Conservation (phyloP, 2,888 invertebrate species). For the Marasmarcha lunaedactyla region DNA sequence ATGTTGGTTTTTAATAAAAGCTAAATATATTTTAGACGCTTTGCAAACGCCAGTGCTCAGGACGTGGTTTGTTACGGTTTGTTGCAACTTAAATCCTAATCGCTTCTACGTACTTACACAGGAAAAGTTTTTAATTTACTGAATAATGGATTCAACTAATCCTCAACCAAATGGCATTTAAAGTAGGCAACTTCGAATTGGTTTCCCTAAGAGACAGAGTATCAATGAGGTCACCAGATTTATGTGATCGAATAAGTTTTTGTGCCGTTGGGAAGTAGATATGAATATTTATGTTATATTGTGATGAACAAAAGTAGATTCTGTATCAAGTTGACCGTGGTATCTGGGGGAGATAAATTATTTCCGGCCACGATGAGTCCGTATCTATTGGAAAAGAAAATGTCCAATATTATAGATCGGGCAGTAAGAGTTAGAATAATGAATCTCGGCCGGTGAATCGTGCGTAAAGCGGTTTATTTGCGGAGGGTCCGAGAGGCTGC, state of each 20-base stretch:
- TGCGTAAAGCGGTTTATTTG: conserved; percentile 70
- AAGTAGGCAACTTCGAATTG: conserved; percentile 13
- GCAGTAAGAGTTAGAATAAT: conserved; percentile 60
- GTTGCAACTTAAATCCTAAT: too few relatives aligned
- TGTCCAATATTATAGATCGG: conserved; percentile 42
- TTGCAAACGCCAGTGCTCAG: conserved; percentile 10
- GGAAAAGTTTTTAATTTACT: conserved; percentile 20
- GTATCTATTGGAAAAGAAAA: conserved; percentile 26
- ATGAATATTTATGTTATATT: not conserved
- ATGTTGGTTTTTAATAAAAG: conserved; percentile 15
- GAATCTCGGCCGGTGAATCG: conserved; percentile 63
- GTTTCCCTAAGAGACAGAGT: too few relatives aligned
- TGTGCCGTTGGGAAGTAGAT: not conserved
- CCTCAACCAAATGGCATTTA: conserved; percentile 20
- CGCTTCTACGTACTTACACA: too few relatives aligned
- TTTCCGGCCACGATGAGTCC: not conserved
- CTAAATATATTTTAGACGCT: conserved; percentile 15
- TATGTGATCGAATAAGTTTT: not conserved
- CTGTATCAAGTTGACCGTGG: not conserved
- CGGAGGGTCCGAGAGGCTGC: conserved; percentile 53
- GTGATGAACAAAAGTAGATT: not conserved
- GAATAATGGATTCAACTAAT: conserved; percentile 20
- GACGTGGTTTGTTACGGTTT: conserved; percentile 1
- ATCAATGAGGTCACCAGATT: conserved; percentile 3
- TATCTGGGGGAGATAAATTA: not conserved